phyloP scores from a whole-genome alignment of 1,140 invertebrate genomes.

The Papilio glaucus region DNA sequence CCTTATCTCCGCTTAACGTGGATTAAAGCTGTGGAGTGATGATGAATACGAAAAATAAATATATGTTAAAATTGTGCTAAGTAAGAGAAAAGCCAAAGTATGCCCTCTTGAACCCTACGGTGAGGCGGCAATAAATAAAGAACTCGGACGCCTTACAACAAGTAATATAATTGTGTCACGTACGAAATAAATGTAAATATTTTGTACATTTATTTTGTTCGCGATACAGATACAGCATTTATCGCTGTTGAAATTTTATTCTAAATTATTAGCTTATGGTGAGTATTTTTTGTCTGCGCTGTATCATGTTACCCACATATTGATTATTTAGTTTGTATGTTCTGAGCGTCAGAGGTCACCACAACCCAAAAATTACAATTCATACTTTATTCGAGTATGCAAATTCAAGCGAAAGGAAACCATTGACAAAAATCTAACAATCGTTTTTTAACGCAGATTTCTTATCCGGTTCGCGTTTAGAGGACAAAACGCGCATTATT shows the following conservation, averaged over 20 bases:
- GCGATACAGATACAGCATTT: not conserved
- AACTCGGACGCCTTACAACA: not conserved
- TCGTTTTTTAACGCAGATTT: slow-evolving; percentile 9
- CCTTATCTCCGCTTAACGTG: too few species aligned
- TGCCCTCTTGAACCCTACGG: slow-evolving; percentile 2
- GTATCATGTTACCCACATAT: not conserved
- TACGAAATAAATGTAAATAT: not conserved
- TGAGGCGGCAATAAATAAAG: not conserved
- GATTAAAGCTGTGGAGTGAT: too few species aligned
- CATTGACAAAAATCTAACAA: slow-evolving; percentile 28
- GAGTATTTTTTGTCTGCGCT: not conserved
- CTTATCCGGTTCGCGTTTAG: slow-evolving; percentile 27
- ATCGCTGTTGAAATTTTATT: not conserved
- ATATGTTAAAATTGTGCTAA: not conserved
- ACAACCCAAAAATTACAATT: not conserved
- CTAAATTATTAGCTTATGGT: not conserved
- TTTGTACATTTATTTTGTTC: too few species aligned
- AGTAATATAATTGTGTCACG: not conserved
- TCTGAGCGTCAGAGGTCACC: not conserved
- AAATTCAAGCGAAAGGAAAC: slow-evolving; percentile 10
- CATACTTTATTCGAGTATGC: not conserved
- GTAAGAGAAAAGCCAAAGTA: not conserved
- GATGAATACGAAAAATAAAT: not conserved
- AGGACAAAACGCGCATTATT: slow-evolving; percentile 1
- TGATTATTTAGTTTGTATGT: not conserved